Base-by-base conservation (phyloP, 2,797 vertebrate genomes). In the Hemitrygon akajei region DNA sequence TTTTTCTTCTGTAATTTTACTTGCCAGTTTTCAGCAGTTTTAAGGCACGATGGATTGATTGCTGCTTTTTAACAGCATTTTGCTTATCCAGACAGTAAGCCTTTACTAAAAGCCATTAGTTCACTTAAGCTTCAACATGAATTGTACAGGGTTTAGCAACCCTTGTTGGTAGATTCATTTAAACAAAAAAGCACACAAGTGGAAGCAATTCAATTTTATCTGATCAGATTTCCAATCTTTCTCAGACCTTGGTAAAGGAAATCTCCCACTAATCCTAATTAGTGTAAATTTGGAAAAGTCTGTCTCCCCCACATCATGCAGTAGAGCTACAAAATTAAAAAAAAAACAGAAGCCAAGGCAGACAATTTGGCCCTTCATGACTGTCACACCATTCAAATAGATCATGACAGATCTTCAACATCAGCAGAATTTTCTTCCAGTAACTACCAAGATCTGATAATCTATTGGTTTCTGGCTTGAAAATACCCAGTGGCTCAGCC, bases 51-150 rank as follows among this genome's bases (percentile, higher is more conserved):
- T 30, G 11, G 91, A 92, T 71, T 30, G 71, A 75, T 12, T 92
- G 27, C 37, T n/a, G 27, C 1, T 47, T 37, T 47, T 34, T 27
- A 40, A 47, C 22, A 69, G 4, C 56, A 60, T 86, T 63, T n/a
- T 56, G 80, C 60, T 60, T 58, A 30, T 87, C 30, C 25, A 30
- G 22, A 40, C 14, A 71, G 37, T 27, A 73, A 34, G 25, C 37
- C 34, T 91, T 73, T 40, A 91, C 37, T 73, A 73, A 91, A 91
- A 73, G 71, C 34, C 20, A 91, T 91, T 73, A 27, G 1, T 92
- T 47, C 2, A 10, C 25, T 92, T 92, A 92, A 91, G 25, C 66
- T 73, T 69, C 25, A 75, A 22, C 22, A 30, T 40, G 63, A 37
- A 73, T 71, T 75, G 37, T 0, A 16, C 12, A 92, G 69, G 25